A percentile compares a stretch with the other conserved stretches of the same genome.
phyloP scores from a whole-genome alignment of 2,113 vertebrate genomes.

The Anas platyrhynchos region DNA sequence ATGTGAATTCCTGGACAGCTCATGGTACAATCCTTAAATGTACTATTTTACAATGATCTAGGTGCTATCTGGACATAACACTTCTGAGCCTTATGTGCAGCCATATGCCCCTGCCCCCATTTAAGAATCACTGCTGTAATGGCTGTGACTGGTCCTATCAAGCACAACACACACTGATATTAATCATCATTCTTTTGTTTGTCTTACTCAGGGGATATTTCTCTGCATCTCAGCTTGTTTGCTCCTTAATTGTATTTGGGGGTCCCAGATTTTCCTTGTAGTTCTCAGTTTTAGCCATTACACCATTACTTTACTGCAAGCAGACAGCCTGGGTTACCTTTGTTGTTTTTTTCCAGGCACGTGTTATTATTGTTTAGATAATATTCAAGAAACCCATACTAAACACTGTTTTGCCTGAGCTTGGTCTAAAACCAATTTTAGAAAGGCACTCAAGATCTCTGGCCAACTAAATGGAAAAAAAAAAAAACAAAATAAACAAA shows the following conservation, averaged over 20 bases:
- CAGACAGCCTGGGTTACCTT: neutral
- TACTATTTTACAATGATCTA: neutral
- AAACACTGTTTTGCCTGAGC: neutral
- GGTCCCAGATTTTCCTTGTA: neutral
- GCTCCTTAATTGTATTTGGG: neutral
- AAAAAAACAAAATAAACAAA: no score
- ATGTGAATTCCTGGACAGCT: neutral
- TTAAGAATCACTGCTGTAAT: neutral
- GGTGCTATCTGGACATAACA: neutral
- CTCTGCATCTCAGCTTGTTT: neutral
- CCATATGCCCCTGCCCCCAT: neutral
- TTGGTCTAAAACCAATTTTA: constrained; percentile 28
- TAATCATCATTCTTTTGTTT: constrained; percentile 34
- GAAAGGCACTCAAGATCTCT: neutral
- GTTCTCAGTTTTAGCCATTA: neutral
- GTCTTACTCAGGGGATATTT: neutral
- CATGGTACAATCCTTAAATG: neutral
- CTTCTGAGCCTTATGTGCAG: neutral
- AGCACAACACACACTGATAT: neutral
- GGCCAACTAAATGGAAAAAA: neutral
- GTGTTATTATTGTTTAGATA: neutral
- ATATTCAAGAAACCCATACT: neutral
- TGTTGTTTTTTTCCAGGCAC: neutral
- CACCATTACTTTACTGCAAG: neutral
- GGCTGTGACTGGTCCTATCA: neutral